Percentiles rank a stretch among this genome's conserved stretches.
Conservation (phyloP, 35 echinoderm and acorn worm species). For the Ophiothrix spiculata region DNA sequence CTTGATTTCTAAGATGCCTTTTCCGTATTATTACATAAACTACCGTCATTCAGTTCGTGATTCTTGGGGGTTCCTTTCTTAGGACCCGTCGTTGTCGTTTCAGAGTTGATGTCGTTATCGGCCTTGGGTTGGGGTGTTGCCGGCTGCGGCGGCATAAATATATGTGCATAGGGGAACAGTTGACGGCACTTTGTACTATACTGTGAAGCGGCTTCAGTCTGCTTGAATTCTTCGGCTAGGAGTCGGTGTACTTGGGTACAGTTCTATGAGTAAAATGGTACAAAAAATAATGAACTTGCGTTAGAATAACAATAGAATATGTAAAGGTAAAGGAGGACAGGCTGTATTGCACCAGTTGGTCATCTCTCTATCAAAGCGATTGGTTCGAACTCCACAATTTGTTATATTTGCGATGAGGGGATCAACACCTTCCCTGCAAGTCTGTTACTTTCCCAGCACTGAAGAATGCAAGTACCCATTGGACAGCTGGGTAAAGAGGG, state of each 20-base stretch:
- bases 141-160: constrained; percentile 43
- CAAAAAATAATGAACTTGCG: not conserved
- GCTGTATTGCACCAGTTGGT: not conserved
- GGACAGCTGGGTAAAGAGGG: no score
- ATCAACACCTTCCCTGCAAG: not conserved
- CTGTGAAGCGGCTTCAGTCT: constrained; percentile 27
- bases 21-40: not conserved
- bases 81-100: not conserved
- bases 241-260: constrained; percentile 55
- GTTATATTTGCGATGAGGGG: no score
- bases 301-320: not conserved
- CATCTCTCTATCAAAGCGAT: not conserved
- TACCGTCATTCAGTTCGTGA: not conserved
- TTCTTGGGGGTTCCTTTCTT: not conserved
- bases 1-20: constrained; percentile 1
- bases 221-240: constrained; percentile 60
- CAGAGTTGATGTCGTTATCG: constrained; percentile 7
- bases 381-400: not conserved
- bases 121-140: constrained; percentile 10
- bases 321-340: not conserved
- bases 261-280: constrained; percentile 42
- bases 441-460: not conserved
- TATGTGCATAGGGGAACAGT: constrained; percentile 73
- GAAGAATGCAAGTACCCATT: no score
- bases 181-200: constrained; percentile 76